phyloP scores from a whole-genome alignment of 2,113 vertebrate genomes.

The Mobula birostris region DNA sequence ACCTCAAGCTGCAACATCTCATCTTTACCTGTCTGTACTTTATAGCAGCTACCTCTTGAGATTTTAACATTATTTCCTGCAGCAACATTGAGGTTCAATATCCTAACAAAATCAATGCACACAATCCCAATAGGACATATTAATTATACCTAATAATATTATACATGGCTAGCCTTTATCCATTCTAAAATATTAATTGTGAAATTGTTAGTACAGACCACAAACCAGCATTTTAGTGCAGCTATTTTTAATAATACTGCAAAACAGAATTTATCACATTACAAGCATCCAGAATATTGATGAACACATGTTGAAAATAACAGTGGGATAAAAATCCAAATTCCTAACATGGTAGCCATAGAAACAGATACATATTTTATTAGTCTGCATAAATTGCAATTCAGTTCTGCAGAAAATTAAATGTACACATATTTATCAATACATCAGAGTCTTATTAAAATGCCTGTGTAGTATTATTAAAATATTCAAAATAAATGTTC shows the following conservation, averaged over 20 bases:
- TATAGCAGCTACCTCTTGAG: not conserved
- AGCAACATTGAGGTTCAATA: not conserved
- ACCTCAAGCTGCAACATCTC: not conserved
- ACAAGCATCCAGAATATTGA: not conserved
- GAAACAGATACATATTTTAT: slow-evolving; percentile 23
- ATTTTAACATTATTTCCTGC: not conserved
- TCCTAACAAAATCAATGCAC: not conserved
- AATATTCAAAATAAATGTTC: slow-evolving; percentile 16
- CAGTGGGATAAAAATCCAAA: not conserved
- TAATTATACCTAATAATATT: not conserved
- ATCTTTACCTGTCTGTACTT: not conserved
- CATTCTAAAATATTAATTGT: slow-evolving; percentile 31
- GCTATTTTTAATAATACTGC: slow-evolving; percentile 26
- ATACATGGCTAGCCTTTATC: not conserved
- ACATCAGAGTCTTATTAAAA: not conserved
- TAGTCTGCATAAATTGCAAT: not conserved
- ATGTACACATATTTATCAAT: slow-evolving; percentile 23
- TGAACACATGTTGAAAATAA: not conserved
- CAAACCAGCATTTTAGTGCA: not conserved
- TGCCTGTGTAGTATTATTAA: not conserved
- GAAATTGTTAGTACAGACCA: not conserved
- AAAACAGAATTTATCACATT: slow-evolving; percentile 30
- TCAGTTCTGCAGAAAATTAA: not conserved
- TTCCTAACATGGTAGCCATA: not conserved
- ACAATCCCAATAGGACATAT: not conserved